Percentiles rank a stretch among this genome's conserved stretches.
Conservation (phyloP, 2,113 vertebrate species). For the Peromyscus maniculatus region DNA sequence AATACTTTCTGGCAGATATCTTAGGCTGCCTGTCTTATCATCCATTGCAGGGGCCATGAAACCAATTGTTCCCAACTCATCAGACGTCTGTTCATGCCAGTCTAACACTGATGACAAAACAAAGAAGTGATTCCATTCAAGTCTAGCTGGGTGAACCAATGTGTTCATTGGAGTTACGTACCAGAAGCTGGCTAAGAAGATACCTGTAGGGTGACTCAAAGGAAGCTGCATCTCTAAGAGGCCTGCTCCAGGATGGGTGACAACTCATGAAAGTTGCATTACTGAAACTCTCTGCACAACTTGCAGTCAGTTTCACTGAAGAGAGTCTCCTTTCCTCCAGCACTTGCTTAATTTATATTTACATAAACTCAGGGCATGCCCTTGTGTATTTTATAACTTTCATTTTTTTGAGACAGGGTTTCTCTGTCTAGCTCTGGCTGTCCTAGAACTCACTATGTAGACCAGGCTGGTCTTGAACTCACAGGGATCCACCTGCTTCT, state of each 20-base stretch:
- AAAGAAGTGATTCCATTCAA: background rate
- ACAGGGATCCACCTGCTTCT: background rate
- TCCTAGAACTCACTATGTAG: background rate
- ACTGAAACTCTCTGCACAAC: background rate
- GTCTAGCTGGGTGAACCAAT: background rate
- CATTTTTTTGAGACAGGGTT: background rate
- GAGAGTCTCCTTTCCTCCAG: background rate
- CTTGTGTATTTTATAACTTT: background rate
- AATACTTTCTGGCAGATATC: background rate
- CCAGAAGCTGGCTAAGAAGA: background rate
- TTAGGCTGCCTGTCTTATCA: background rate
- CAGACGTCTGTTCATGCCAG: background rate
- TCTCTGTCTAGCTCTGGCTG: background rate
- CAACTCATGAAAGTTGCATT: no score
- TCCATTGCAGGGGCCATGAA: background rate
- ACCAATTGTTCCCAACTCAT: background rate
- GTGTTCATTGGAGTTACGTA: background rate
- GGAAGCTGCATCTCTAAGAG: background rate
- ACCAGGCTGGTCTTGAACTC: background rate
- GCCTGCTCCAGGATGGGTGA: background rate
- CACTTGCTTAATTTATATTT: background rate
- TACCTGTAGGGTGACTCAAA: background rate
- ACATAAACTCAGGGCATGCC: background rate
- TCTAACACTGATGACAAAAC: background rate
- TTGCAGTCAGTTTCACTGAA: background rate